A percentile compares a stretch with the other conserved stretches of the same genome.
Conservation (phyloP, 2,797 vertebrate genomes). For the Myoxocephalus aenaeus region DNA sequence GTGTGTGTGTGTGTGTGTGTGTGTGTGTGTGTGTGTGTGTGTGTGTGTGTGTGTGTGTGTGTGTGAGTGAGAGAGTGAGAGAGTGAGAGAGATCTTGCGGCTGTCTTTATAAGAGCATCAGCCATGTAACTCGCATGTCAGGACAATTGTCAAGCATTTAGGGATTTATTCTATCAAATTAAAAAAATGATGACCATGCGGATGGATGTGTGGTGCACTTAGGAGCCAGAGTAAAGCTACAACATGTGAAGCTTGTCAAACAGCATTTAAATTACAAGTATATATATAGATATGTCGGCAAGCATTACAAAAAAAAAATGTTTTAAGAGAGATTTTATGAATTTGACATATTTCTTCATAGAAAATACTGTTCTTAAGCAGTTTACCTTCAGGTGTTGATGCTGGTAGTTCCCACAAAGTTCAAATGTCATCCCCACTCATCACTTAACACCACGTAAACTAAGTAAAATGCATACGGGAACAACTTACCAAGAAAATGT, state of each 20-base stretch:
- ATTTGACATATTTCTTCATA: neutral
- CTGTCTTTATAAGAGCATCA: neutral
- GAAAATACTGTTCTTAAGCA: neutral
- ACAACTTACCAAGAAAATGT: too few relatives aligned
- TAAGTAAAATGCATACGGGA: too few relatives aligned
- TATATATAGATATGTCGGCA: neutral
- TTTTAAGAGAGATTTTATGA: neutral
- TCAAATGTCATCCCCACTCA: too few relatives aligned
- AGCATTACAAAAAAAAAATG: neutral
- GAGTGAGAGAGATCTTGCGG: neutral
- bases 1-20: neutral
- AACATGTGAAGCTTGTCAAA: neutral
- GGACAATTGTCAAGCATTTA: neutral
- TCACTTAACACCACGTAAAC: too few relatives aligned
- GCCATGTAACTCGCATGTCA: neutral
- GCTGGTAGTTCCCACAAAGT: too few relatives aligned
- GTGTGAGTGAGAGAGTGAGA: neutral
- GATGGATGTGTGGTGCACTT: neutral
- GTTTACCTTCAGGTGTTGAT: neutral
- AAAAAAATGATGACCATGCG: neutral
- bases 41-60: slow-evolving; percentile 1
- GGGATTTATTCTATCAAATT: neutral
- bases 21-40: slow-evolving; percentile 7
- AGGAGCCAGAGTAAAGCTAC: neutral
- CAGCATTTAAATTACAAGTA: neutral